phyloP scores from a whole-genome alignment of 1,140 invertebrate genomes.

The Alviniconcha marisindica region DNA sequence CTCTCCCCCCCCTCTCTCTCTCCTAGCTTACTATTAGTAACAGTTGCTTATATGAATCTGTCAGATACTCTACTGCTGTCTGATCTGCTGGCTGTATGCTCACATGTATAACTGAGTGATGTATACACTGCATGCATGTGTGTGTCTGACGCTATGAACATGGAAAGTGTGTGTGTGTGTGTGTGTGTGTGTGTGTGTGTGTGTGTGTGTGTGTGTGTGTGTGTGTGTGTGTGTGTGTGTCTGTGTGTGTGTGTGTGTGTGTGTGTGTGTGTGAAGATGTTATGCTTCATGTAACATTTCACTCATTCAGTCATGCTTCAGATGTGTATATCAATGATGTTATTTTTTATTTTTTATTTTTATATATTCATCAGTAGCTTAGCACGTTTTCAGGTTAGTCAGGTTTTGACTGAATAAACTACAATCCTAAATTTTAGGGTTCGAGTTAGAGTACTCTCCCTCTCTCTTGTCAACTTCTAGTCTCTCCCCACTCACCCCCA shows the following conservation, averaged over 20 bases:
- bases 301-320: not conserved
- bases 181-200: too few species aligned
- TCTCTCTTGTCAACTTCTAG: too few species aligned
- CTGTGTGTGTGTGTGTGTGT: not conserved
- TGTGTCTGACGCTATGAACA: not conserved
- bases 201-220: slow-evolving; percentile 1
- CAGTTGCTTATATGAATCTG: not conserved
- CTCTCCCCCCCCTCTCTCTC: not conserved
- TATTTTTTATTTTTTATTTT: too few species aligned
- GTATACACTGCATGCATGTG: not conserved
- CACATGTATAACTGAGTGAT: not conserved
- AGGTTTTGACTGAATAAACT: too few species aligned
- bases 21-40: not conserved
- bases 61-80: not conserved
- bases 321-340: not conserved
- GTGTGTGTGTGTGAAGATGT: too few species aligned
- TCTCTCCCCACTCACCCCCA: too few species aligned
- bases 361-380: too few species aligned
- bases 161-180: too few species aligned
- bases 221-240: not conserved
- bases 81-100: too few species aligned
- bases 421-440: too few species aligned
- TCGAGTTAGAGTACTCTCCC: too few species aligned
- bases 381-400: too few species aligned
- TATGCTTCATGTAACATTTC: not conserved